phyloP scores from a whole-genome alignment of 2,888 invertebrate genomes.

The Polymixis flavicincta region DNA sequence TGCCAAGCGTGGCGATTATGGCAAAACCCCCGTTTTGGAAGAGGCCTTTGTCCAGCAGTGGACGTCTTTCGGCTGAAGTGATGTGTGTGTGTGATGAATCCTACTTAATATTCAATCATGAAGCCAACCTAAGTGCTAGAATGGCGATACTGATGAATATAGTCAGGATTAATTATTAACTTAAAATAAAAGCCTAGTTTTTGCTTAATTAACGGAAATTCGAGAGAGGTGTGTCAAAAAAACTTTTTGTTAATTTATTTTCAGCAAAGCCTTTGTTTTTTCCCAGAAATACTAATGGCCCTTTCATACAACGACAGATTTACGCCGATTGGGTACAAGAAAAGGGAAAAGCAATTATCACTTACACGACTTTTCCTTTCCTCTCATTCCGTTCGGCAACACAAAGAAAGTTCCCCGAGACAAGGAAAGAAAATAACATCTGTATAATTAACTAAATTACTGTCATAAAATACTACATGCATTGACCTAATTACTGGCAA shows the following conservation, averaged over 20 bases:
- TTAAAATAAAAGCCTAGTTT: background rate
- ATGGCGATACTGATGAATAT: background rate
- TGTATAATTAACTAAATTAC: constrained; percentile 32
- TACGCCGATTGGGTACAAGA: constrained; percentile 65
- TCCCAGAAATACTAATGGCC: constrained; percentile 38
- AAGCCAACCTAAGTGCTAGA: too few relatives aligned
- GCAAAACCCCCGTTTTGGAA: too few relatives aligned
- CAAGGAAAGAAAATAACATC: constrained; percentile 47
- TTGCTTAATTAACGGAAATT: background rate
- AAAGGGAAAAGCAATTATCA: constrained; percentile 63
- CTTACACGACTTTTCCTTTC: constrained; percentile 50
- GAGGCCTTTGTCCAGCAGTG: too few relatives aligned
- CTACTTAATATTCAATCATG: background rate
- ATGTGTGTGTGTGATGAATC: too few relatives aligned
- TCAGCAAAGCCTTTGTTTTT: constrained; percentile 34
- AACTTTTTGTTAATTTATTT: constrained; percentile 9
- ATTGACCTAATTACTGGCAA: constrained; percentile 46
- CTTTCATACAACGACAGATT: constrained; percentile 67
- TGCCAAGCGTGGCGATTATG: too few relatives aligned
- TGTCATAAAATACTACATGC: constrained; percentile 40
- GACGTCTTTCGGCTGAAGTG: too few relatives aligned
- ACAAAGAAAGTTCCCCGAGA: constrained; percentile 42
- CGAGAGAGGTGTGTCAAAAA: background rate
- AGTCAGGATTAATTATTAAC: background rate
- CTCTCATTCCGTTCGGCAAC: constrained; percentile 45